These are phyloP conservation scores for Digitonthophagus gazella DNA, from an alignment of 2,888 invertebrate genomes.

Conservation along the genomic window DNA sequence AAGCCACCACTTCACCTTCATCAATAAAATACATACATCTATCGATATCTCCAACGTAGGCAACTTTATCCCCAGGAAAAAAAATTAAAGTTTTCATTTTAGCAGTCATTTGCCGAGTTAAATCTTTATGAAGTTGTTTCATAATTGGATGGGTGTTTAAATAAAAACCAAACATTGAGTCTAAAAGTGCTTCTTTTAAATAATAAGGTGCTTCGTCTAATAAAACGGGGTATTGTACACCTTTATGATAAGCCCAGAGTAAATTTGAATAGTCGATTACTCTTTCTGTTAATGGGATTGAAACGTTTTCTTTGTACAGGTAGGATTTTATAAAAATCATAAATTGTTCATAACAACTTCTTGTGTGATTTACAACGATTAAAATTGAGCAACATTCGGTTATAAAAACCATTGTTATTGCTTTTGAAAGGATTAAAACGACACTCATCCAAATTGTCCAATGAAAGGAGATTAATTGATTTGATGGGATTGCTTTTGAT, in stretches of 20 bases:
- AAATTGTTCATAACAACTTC: slow-evolving; percentile 18
- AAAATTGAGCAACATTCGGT: slow-evolving; percentile 24
- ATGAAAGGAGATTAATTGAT: background rate
- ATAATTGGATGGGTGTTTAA: slow-evolving; percentile 34
- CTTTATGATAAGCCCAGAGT: slow-evolving; percentile 20
- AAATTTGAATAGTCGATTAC: slow-evolving; percentile 17
- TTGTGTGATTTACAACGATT: slow-evolving; percentile 15
- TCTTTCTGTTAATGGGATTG: slow-evolving; percentile 18
- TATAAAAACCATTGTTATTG: slow-evolving; percentile 17
- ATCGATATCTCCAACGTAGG: slow-evolving; percentile 35
- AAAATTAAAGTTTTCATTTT: slow-evolving; percentile 32
- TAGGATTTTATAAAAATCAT: slow-evolving; percentile 20
- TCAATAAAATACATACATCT: slow-evolving; percentile 40
- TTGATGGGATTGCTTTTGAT: background rate
- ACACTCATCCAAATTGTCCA: background rate
- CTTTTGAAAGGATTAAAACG: slow-evolving; percentile 16
- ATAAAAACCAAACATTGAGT: slow-evolving; percentile 37
- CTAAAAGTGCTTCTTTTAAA: slow-evolving; percentile 35
- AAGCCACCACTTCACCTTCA: slow-evolving; percentile 33
- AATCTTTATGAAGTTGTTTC: slow-evolving; percentile 34
- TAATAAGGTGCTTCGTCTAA: slow-evolving; percentile 36
- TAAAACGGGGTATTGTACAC: slow-evolving; percentile 22
- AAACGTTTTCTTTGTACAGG: slow-evolving; percentile 21
- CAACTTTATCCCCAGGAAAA: slow-evolving; percentile 36
- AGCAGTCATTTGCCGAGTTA: slow-evolving; percentile 37